Conservation (phyloP, 53 echinoderm and acorn worm species). For the Paelopatides confundens region DNA sequence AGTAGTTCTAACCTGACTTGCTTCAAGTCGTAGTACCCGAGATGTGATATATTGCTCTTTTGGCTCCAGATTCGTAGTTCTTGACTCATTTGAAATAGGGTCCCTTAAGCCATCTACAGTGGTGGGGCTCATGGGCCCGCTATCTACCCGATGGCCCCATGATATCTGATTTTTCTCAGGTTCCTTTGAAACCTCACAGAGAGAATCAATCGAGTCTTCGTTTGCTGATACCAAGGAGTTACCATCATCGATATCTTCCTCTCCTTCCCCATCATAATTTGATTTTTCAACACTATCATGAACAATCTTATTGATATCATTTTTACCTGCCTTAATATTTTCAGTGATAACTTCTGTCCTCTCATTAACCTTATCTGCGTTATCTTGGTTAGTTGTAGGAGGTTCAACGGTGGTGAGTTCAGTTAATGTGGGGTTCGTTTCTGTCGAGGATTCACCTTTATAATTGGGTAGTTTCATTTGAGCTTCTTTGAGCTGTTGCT, state of each 20-base stretch:
- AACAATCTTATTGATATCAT: neutral
- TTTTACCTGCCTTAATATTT: neutral
- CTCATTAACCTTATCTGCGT: constrained; percentile 4
- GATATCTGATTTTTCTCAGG: constrained; percentile 14
- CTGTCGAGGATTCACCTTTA: constrained; percentile 28
- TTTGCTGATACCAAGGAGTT: constrained; percentile 6
- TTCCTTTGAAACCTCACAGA: neutral
- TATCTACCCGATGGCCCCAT: neutral
- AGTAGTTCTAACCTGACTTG: constrained; percentile 34
- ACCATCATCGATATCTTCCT: neutral
- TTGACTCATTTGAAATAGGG: constrained; percentile 29
- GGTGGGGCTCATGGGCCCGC: neutral
- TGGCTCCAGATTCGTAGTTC: constrained; percentile 15
- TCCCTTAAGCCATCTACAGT: neutral
- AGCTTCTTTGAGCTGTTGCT: constrained; percentile 94
- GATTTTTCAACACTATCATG: neutral
- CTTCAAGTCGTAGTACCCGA: constrained; percentile 16
- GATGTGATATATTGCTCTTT: constrained; percentile 36
- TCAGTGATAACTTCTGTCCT: neutral
- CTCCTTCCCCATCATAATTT: neutral
- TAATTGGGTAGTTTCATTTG: constrained; percentile 60
- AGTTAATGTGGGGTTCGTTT: neutral
- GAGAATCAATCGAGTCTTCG: neutral
- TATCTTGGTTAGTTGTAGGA: neutral
- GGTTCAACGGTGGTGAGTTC: neutral